Evolutionary conservation across 2,888 invertebrate genomes (phyloP).

Genomic region (Volucella bombylans): DNA sequence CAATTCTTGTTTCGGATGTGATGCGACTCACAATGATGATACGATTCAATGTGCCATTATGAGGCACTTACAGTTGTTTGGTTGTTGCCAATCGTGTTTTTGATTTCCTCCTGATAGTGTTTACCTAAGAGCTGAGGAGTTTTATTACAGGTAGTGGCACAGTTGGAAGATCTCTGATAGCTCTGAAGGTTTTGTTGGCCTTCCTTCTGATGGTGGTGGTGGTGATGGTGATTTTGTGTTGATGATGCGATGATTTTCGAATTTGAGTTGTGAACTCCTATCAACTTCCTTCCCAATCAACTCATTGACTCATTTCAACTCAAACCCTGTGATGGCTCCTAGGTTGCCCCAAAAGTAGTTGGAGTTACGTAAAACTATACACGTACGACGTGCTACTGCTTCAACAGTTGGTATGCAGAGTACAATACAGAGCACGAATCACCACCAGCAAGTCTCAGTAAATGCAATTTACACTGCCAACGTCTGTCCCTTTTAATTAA

Average conservation of each 20-base stretch:
- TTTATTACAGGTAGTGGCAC: background rate
- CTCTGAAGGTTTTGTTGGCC: background rate
- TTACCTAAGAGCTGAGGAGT: background rate
- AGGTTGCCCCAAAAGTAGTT: no score
- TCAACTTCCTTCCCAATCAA: no score
- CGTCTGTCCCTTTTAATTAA: constrained; percentile 52
- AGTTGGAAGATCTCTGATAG: background rate
- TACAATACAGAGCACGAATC: background rate
- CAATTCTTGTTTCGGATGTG: constrained; percentile 68
- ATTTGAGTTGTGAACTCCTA: no score
- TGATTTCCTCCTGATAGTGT: background rate
- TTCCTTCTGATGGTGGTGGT: no score
- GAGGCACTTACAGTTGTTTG: constrained; percentile 40
- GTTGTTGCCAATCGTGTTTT: constrained; percentile 25
- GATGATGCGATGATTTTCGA: no score
- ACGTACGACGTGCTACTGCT: no score
- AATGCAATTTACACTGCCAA: constrained; percentile 21
- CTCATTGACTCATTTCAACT: no score
- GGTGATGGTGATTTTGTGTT: no score
- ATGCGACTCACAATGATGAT: constrained; percentile 60
- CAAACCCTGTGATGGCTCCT: no score
- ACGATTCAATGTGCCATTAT: constrained; percentile 36
- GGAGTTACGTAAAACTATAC: no score
- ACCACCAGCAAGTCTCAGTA: no score
- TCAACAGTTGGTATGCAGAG: no score